phyloP scores from a whole-genome alignment of 2,888 invertebrate genomes.

The Rhodophaea formosa region DNA sequence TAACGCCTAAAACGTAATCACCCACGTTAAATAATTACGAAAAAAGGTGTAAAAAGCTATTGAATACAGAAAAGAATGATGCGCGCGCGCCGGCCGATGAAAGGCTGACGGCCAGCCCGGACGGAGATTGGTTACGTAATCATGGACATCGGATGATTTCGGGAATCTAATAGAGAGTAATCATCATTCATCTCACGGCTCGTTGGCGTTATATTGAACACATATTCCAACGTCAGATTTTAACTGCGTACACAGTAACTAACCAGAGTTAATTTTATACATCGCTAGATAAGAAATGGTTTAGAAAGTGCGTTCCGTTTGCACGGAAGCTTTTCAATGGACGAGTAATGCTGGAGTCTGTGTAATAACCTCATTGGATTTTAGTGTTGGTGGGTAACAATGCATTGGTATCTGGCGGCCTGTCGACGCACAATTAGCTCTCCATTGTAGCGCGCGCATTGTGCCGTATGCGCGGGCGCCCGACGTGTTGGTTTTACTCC shows the following conservation, averaged over 20 bases:
- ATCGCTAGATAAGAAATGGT: conserved; percentile 40
- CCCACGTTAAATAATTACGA: conserved; percentile 70
- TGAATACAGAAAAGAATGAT: conserved; percentile 63
- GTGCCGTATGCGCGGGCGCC: conserved; percentile 55
- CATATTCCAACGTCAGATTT: conserved; percentile 44
- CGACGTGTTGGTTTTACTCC: conserved; percentile 66
- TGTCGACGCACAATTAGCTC: conserved; percentile 78
- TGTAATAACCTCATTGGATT: conserved; percentile 42
- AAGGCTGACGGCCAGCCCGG: conserved; percentile 66
- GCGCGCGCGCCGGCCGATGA: conserved; percentile 67
- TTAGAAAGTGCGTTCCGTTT: conserved; percentile 35
- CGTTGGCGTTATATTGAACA: conserved; percentile 62
- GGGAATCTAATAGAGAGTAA: conserved; percentile 73
- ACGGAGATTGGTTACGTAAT: conserved; percentile 80
- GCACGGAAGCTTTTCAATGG: conserved; percentile 25
- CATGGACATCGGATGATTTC: conserved; percentile 70
- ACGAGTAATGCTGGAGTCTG: conserved; percentile 31
- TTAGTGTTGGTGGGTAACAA: conserved; percentile 50
- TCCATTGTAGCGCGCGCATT: conserved; percentile 62
- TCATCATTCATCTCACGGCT: conserved; percentile 74
- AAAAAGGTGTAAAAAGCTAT: conserved; percentile 71
- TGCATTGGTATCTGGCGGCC: conserved; percentile 51
- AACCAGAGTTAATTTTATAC: conserved; percentile 51
- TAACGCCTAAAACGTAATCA: conserved; percentile 73
- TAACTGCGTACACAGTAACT: conserved; percentile 46